A percentile compares a stretch with the other conserved stretches of the same genome.
Evolutionary conservation across 1,140 invertebrate species (phyloP).

Genomic region (Neuroterus valhalla): DNA sequence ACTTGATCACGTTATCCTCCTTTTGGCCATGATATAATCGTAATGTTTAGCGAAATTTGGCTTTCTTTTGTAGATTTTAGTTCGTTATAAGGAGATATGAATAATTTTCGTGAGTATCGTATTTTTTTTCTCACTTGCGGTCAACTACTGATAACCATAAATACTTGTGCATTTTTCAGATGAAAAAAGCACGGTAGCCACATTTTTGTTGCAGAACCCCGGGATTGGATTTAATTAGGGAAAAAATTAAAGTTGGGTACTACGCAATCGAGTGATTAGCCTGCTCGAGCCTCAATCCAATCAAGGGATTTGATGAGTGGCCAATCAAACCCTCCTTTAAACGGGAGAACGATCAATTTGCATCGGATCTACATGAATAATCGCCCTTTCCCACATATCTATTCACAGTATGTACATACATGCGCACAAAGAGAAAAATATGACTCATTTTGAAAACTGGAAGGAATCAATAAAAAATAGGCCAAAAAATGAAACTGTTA

Average conservation of each 20-base stretch:
- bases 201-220: conserved; percentile 17
- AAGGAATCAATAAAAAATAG: no score
- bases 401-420: neutral
- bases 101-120: no score
- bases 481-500: no score
- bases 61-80: no score
- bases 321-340: conserved; percentile 61
- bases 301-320: conserved; percentile 62
- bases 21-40: no score
- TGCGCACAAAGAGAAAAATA: neutral
- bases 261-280: conserved; percentile 67
- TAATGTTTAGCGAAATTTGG: no score
- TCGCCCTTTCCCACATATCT: conserved; percentile 36
- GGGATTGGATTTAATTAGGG: conserved; percentile 71
- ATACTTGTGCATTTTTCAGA: no score
- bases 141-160: no score
- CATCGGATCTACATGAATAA: conserved; percentile 65
- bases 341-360: conserved; percentile 64
- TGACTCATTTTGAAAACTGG: no score
- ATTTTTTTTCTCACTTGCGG: no score
- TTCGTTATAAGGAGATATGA: no score
- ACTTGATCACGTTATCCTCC: no score
- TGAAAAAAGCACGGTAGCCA: neutral
- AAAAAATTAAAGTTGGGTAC: conserved; percentile 65
- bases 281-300: conserved; percentile 61